Percentiles rank a stretch among this genome's conserved stretches.
Conservation (phyloP, 37 sponge, comb jelly and placozoan species). For the Ianthella basta region DNA sequence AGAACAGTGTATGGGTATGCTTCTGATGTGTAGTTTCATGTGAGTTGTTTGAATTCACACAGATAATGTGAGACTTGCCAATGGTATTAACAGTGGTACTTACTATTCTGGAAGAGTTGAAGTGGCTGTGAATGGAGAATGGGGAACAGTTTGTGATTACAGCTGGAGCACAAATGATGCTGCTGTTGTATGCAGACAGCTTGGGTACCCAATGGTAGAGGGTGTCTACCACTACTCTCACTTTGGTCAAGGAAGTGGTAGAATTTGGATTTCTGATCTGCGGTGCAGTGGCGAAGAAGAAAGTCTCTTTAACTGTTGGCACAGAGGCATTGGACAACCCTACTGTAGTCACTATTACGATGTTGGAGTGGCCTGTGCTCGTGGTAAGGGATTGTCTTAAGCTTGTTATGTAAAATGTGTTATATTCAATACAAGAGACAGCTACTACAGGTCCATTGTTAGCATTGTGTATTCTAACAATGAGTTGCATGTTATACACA, state of each 20-base stretch:
- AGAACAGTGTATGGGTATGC: too few species aligned
- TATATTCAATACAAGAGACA: too few species aligned
- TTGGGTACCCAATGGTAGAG: background rate
- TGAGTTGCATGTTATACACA: too few species aligned
- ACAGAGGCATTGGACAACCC: too few species aligned
- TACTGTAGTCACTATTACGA: background rate
- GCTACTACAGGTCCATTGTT: too few species aligned
- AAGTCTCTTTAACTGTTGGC: too few species aligned
- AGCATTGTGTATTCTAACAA: too few species aligned
- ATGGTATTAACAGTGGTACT: background rate
- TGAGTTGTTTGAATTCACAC: too few species aligned
- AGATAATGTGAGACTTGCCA: too few species aligned
- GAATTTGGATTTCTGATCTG: background rate
- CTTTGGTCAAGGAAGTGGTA: slow-evolving; percentile 28
- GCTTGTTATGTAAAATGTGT: too few species aligned
- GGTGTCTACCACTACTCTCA: background rate
- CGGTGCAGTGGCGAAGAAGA: too few species aligned
- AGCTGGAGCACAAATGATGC: slow-evolving; percentile 13
- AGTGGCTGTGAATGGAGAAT: slow-evolving; percentile 24
- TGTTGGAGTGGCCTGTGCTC: background rate
- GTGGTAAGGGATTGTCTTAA: background rate
- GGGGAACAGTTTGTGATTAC: slow-evolving; percentile 43
- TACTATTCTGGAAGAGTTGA: slow-evolving; percentile 31
- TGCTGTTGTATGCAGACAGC: slow-evolving; percentile 41
- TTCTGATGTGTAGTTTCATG: too few species aligned